phyloP scores from a whole-genome alignment of 2,888 invertebrate genomes.

The Epirrhoe tristata region DNA sequence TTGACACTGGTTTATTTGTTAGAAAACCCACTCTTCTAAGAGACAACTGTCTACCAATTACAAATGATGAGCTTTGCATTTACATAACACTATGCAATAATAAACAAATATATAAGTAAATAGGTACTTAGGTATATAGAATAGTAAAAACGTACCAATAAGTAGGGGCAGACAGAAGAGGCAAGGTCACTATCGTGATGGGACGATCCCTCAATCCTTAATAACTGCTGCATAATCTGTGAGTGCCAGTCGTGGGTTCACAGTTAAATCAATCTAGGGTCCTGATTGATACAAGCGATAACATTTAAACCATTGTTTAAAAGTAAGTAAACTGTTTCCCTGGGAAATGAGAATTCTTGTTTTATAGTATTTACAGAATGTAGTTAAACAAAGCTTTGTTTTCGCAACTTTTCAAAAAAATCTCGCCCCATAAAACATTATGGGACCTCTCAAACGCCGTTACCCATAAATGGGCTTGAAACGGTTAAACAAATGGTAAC shows the following conservation, averaged over 20 bases:
- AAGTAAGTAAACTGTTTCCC: conserved; percentile 20
- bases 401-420: conserved; percentile 18
- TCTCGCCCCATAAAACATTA: conserved; percentile 25
- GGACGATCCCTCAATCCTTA: conserved; percentile 22
- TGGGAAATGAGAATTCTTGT: neutral
- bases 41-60: no score
- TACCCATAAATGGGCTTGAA: conserved; percentile 28
- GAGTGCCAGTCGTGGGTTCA: conserved; percentile 26
- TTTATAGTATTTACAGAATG: no score
- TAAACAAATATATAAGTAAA: no score
- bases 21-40: no score
- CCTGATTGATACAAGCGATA: conserved; percentile 35
- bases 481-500: conserved; percentile 43
- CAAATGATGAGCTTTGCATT: no score
- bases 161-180: conserved; percentile 11
- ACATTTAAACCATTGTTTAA: conserved; percentile 32
- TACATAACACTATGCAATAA: no score
- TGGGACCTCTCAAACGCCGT: conserved; percentile 20
- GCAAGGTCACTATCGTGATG: conserved; percentile 38
- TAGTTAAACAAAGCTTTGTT: neutral
- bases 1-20: no score
- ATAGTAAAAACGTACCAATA: conserved; percentile 8
- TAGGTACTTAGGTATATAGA: neutral
- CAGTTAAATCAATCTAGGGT: conserved; percentile 42
- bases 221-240: conserved; percentile 21